These are phyloP conservation scores for Eleginops maclovinus DNA, from an alignment of 2,113 vertebrate genomes.

Conservation along the genomic window DNA sequence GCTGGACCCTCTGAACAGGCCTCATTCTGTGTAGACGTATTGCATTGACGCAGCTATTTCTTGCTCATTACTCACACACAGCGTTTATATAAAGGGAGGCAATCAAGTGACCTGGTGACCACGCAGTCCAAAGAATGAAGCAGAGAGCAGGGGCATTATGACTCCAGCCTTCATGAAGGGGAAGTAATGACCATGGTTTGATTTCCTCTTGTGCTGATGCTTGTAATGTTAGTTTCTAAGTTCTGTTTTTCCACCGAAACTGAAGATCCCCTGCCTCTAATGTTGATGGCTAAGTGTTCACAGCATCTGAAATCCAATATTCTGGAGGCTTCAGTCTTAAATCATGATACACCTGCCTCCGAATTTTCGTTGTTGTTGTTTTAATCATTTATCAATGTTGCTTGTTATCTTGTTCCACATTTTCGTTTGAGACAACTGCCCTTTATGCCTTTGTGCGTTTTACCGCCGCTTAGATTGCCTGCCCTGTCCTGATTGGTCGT, in stretches of 20 bases:
- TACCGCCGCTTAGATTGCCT: too few relatives aligned
- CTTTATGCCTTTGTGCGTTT: too few relatives aligned
- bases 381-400: too few relatives aligned
- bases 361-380: too few relatives aligned
- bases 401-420: too few relatives aligned
- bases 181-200: neutral
- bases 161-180: neutral
- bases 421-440: too few relatives aligned
- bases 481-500: too few relatives aligned
- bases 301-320: neutral
- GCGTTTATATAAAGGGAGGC: neutral
- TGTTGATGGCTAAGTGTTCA: neutral
- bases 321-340: too few relatives aligned
- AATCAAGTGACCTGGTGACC: neutral
- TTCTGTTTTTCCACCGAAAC: neutral
- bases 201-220: neutral
- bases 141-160: neutral
- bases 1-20: neutral
- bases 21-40: neutral
- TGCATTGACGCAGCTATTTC: neutral
- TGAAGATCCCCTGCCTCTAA: neutral
- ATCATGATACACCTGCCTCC: too few relatives aligned
- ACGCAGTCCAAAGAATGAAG: neutral
- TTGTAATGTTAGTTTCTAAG: neutral
- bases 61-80: neutral